These are phyloP conservation scores for Peucedramus taeniatus DNA, from an alignment of 2,113 vertebrate genomes.

Conservation along the genomic window DNA sequence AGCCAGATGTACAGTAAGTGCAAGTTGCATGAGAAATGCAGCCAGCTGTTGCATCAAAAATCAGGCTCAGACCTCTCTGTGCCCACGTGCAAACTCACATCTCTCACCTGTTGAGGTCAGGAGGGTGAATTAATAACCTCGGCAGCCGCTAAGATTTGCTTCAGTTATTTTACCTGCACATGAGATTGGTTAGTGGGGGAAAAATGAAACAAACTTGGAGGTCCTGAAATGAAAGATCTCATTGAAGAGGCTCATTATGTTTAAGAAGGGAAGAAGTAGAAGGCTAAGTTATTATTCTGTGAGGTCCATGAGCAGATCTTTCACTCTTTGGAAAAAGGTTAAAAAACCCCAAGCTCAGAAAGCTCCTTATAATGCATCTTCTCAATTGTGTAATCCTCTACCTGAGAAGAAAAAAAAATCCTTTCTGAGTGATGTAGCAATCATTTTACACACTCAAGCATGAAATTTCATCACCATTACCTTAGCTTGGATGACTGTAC, in stretches of 20 bases:
- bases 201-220: constrained; percentile 1
- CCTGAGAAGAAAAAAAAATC: constrained; percentile 49
- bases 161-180: constrained; percentile 16
- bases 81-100: background rate
- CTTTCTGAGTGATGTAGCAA: constrained; percentile 67
- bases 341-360: background rate
- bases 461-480: constrained; percentile 74
- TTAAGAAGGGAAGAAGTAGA: background rate
- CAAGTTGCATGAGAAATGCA: constrained; percentile 36
- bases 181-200: background rate
- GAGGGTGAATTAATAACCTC: constrained; percentile 26
- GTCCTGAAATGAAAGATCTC: background rate
- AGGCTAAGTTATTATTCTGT: background rate
- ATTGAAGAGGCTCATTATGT: constrained; percentile 13
- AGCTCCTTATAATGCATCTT: background rate
- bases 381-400: constrained; percentile 54
- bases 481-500: constrained; percentile 63
- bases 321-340: background rate
- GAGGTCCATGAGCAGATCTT: background rate
- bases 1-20: constrained; percentile 20
- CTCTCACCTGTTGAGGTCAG: constrained; percentile 45
- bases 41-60: constrained; percentile 22
- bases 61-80: background rate
- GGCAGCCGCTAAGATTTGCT: constrained; percentile 20
- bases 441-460: constrained; percentile 72